Conservation (phyloP, 2,113 vertebrate genomes). For the Pterocles burchelli region DNA sequence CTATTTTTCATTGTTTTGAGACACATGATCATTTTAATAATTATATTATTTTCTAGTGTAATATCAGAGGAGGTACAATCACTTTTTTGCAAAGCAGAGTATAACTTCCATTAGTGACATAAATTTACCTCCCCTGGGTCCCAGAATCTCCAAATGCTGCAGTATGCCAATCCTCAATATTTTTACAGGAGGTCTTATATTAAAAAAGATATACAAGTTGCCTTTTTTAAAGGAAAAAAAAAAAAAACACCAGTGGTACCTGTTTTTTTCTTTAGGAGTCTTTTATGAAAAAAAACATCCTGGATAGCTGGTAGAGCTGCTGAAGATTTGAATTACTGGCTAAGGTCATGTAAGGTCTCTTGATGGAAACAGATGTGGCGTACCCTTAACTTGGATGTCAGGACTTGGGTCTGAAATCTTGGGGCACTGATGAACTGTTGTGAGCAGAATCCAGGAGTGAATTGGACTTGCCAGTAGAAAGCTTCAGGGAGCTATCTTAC, state of each 20-base stretch:
- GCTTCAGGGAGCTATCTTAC: background rate
- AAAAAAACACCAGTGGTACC: background rate
- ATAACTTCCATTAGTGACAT: background rate
- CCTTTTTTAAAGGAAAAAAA: background rate
- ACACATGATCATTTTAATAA: background rate
- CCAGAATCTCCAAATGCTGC: background rate
- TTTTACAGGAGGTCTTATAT: background rate
- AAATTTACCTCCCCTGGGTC: background rate
- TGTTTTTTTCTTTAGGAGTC: background rate
- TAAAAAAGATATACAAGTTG: background rate
- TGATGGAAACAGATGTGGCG: background rate
- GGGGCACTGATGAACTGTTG: background rate
- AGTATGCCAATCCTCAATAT: background rate
- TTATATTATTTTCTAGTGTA: background rate
- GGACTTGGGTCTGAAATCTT: background rate
- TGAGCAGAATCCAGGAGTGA: background rate
- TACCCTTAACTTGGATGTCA: background rate
- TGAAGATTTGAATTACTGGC: background rate
- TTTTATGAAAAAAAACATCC: background rate
- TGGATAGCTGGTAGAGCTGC: background rate
- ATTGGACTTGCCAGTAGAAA: background rate
- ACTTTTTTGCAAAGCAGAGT: background rate
- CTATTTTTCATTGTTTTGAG: background rate
- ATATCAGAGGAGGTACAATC: background rate
- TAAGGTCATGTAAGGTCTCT: background rate